Evolutionary conservation across 2,113 vertebrate species (phyloP), one percentile per base, ranked within the genome.

Genomic region (Sylvia atricapilla): DNA sequence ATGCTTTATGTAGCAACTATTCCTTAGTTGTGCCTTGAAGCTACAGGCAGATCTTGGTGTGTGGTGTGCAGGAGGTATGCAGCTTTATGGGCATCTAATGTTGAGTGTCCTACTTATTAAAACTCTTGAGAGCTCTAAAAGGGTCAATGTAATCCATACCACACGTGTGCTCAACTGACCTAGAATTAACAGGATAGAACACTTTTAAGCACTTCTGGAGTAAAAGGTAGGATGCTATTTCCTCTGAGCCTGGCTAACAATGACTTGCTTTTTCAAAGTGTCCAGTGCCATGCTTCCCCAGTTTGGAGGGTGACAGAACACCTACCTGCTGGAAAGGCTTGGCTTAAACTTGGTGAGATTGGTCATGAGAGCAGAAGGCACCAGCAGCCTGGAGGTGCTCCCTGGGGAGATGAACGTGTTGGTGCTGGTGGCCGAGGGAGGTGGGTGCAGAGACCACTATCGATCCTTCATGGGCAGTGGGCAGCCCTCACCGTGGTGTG

Each of bases 121-220:
- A 95, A 94, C 86, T 41, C 49, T 77, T 86, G 56, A 81, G 74
- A 73, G 53, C 60, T 86, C 55, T 91, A 28, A 93, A 91, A 95
- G 60, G 75, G 91, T 88, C 64, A 25, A 11, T 84, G 95, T 95
- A 94, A 96, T 96, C 92, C 68, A 86, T 92, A 91, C 87, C 44
- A 46, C 76, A 49, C 10, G 0, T 62, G 72, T 0, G 3, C 37
- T 82, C 75, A 89, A 20, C 56, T 90, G 91, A 93, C 92, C 83
- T 89, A 76, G 94, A 95, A 90, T 78, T 93, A 92, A 64, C 33
- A 35, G 78, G 58, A 82, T 89, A 60, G 87, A 94, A 58, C 60
- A 74, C 68, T 83, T 88, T 28, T 20, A 62, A 72, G 30, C 7
- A 2, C 28, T 92, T 78, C 23, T 66, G 63, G 30, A 67, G 35